Evolutionary conservation across 1,140 invertebrate genomes (phyloP), one percentile per base, ranked within the genome.

Genomic region (Periplaneta americana): DNA sequence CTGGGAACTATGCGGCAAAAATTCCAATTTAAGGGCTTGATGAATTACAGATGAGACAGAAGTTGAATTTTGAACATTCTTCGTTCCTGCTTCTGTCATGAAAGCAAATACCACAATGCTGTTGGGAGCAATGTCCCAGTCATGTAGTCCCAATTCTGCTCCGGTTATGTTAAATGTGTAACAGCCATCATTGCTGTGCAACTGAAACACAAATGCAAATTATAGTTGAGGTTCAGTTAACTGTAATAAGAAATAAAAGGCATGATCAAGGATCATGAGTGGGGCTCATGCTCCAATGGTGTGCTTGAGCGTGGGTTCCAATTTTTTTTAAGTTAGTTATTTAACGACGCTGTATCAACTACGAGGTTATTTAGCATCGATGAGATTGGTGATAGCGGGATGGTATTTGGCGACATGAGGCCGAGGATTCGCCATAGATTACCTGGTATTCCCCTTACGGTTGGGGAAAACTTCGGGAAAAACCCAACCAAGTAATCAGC

Each of bases 21-120:
- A 92, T 82, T 92, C 89, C 28, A 93, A 81, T 32, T 90, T 89
- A 10, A 92, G 83, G 0, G 90, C 87, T 22, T 91, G 87, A 79
- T 91, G 89, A 10, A 90, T 87, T 0, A 93, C 89, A 36, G 89
- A 85, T 0, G 90, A 90, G 5, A 89, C 88, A n/a, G 89, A 91
- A 6, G 90, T 92, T 0, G 90, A 89, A 79, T 93, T 93, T 84
- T 92, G 89, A 84, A 91, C 90, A 15, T 91, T 87, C 48, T 90
- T 90, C 0, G 93, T 94, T 8, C 92, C 91, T 31, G 91, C 89
- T 85, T 94, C 93, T 0, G 90, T 92, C 22, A 93, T 91, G 6
- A 91, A 90, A 0, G 91, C 92, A 74, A 89, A 86, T 15, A 92
- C 84, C 31, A 88, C 84, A 10, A 92, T 88, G 48, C 88, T 88